Evolutionary conservation across 2,888 invertebrate species (phyloP).

Genomic region (Cyclophora albipunctata): DNA sequence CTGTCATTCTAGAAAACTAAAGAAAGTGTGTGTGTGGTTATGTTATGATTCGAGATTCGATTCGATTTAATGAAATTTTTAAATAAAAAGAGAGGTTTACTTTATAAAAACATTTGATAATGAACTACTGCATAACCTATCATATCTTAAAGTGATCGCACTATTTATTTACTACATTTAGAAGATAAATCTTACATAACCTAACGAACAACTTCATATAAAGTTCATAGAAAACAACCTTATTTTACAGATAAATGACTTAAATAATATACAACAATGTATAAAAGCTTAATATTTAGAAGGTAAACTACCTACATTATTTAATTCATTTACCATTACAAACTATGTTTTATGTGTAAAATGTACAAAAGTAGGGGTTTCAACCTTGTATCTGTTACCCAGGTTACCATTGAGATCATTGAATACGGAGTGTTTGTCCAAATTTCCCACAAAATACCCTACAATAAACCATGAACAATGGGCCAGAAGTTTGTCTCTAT

Average conservation of each 20-base stretch:
- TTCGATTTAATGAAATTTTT: no score
- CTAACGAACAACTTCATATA: not conserved
- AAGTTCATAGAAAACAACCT: not conserved
- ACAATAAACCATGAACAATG: constrained; percentile 16
- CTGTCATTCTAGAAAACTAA: no score
- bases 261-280: constrained; percentile 33
- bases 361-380: not conserved
- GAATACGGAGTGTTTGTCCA: constrained; percentile 33
- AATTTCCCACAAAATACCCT: constrained; percentile 20
- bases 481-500: constrained; percentile 40
- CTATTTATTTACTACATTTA: no score
- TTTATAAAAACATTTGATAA: no score
- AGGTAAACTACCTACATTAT: constrained; percentile 33
- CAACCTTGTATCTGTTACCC: constrained; percentile 13
- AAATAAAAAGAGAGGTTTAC: no score
- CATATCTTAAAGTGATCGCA: no score
- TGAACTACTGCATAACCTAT: no score
- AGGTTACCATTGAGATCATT: constrained; percentile 44
- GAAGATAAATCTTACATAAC: no score
- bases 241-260: not conserved
- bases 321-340: not conserved
- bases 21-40: no score
- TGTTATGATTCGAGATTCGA: no score
- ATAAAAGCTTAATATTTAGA: constrained; percentile 41
- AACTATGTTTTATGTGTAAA: not conserved